Evolutionary conservation across 2,113 vertebrate species (phyloP).

Genomic region (Chamaetylas fuelleborni): DNA sequence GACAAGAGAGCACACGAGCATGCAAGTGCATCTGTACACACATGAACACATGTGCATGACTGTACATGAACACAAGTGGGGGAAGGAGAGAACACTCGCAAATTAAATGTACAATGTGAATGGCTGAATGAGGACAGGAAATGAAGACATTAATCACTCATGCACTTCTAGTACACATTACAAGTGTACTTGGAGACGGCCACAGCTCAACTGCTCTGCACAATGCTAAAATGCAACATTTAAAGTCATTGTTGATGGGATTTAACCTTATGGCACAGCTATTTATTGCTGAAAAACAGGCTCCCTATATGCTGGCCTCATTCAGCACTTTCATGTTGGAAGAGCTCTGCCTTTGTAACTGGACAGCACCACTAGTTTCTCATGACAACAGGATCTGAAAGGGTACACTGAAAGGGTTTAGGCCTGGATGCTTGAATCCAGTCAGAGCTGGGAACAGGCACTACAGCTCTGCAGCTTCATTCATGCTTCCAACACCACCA

Average conservation of each 20-base stretch:
- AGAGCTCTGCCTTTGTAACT: not conserved
- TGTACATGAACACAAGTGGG: not conserved
- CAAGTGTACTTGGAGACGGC: not conserved
- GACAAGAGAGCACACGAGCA: rapidly evolving
- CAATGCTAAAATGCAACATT: not conserved
- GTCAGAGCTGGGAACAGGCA: not conserved
- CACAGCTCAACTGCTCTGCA: not conserved
- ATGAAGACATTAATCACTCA: not conserved
- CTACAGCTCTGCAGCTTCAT: not conserved
- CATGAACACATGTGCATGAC: rapidly evolving
- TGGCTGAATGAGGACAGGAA: not conserved
- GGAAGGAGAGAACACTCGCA: not conserved
- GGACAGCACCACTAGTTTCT: not conserved
- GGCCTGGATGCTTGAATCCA: not conserved
- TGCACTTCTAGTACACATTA: not conserved
- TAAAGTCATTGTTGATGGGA: not conserved
- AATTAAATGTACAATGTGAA: not conserved
- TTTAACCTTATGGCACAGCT: not conserved
- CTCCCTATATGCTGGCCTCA: not conserved
- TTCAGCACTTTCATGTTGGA: not conserved
- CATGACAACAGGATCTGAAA: not conserved
- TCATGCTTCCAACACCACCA: not conserved
- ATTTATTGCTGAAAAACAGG: not conserved
- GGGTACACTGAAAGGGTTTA: not conserved
- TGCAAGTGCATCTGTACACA: not conserved